These are phyloP conservation scores for Heliocidaris tuberculata DNA, from an alignment of 35 echinoderm and acorn worm species.

Conservation along the genomic window DNA sequence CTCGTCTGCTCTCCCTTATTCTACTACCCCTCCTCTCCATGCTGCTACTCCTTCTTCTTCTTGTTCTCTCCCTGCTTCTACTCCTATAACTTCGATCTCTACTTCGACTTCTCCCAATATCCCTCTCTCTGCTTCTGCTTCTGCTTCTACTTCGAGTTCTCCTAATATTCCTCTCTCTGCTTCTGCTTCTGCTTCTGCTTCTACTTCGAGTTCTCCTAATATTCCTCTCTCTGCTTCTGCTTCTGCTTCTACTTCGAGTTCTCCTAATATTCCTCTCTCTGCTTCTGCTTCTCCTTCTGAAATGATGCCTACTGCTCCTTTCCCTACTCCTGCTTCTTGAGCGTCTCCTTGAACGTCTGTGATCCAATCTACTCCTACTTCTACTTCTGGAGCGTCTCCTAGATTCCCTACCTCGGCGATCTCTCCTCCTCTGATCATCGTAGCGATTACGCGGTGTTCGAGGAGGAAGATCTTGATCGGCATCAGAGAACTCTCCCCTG, in stretches of 20 bases:
- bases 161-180: background rate
- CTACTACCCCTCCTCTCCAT: background rate
- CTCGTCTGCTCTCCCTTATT: background rate
- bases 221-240: conserved; percentile 6
- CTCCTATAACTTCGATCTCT: conserved; percentile 9
- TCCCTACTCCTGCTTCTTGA: conserved; percentile 50
- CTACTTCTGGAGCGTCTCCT: conserved; percentile 47
- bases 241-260: too few species aligned
- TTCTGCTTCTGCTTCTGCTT: background rate
- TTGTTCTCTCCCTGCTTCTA: conserved; percentile 22
- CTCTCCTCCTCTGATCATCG: conserved; percentile 11
- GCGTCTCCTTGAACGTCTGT: conserved; percentile 31
- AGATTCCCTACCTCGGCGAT: conserved; percentile 6
- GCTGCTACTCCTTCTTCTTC: background rate
- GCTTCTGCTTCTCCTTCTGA: too few species aligned
- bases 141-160: conserved; percentile 43
- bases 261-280: too few species aligned
- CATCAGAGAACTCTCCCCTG: conserved; percentile 45
- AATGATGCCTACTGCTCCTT: background rate
- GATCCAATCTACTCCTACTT: conserved; percentile 50
- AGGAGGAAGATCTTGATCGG: conserved; percentile 47
- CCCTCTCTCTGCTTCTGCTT: background rate
- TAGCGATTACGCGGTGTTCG: background rate
- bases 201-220: conserved; percentile 11
- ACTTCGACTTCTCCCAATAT: conserved; percentile 42